Evolutionary conservation across 2,888 invertebrate genomes (phyloP).

Genomic region (Pyrrhia umbra): DNA sequence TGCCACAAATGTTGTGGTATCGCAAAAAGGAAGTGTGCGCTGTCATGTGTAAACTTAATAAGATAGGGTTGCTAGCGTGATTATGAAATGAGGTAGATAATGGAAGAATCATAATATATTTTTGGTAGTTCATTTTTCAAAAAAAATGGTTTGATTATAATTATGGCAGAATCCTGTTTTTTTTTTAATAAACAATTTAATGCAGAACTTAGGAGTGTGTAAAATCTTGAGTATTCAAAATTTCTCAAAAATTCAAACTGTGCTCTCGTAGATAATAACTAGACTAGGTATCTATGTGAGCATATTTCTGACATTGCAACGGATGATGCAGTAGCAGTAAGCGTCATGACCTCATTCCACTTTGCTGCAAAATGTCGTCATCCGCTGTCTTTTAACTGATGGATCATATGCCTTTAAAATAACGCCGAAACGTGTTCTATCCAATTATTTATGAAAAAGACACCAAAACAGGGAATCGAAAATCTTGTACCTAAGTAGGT

Average conservation of each 20-base stretch:
- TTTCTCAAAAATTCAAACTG: too few species aligned
- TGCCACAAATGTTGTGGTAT: conserved; percentile 16
- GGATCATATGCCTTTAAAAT: not conserved
- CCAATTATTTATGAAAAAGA: not conserved
- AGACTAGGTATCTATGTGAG: too few species aligned
- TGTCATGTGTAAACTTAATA: conserved; percentile 23
- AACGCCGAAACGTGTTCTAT: not conserved
- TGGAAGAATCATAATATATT: not conserved
- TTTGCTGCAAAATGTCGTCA: conserved; percentile 12
- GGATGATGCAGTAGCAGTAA: conserved; percentile 21
- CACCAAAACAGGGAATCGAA: not conserved
- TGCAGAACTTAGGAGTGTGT: too few species aligned
- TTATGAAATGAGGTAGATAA: conserved; percentile 1
- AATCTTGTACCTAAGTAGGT: not conserved
- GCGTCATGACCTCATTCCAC: conserved; percentile 33
- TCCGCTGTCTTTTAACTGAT: not conserved
- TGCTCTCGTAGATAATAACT: not conserved
- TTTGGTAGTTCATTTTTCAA: too few species aligned
- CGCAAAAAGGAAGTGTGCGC: conserved; percentile 22
- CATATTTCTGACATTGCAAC: not conserved
- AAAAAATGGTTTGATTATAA: too few species aligned
- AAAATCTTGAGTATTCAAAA: too few species aligned
- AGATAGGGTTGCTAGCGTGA: not conserved
- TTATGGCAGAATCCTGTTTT: too few species aligned
- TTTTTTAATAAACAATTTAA: too few species aligned